A percentile compares a stretch with the other conserved stretches of the same genome.
phyloP scores from a whole-genome alignment of 2,797 vertebrate genomes.

The Ispidina picta region DNA sequence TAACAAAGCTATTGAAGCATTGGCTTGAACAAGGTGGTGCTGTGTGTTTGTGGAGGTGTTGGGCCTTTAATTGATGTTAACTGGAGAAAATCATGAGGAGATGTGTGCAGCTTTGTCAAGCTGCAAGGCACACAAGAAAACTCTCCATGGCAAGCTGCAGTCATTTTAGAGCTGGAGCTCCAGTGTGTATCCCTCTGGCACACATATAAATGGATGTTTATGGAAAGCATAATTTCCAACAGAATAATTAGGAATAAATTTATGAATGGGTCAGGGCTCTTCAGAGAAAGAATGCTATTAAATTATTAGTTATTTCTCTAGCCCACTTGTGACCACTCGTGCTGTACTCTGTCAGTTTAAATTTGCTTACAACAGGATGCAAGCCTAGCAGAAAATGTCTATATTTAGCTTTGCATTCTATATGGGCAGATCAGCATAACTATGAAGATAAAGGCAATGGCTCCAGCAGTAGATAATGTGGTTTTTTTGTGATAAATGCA shows the following conservation, averaged over 20 bases:
- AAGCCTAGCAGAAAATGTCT: background rate
- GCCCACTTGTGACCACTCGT: background rate
- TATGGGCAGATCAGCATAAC: background rate
- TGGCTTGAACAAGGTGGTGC: background rate
- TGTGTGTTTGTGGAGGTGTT: fast-evolving
- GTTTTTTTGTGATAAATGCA: background rate
- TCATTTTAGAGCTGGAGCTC: background rate
- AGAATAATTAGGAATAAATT: background rate
- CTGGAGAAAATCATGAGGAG: background rate
- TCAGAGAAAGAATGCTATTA: background rate
- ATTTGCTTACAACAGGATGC: background rate
- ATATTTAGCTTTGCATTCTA: background rate
- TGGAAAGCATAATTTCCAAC: background rate
- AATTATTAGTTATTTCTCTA: background rate
- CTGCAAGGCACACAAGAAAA: background rate
- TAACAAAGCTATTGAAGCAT: background rate
- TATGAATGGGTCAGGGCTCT: background rate
- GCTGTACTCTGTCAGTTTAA: background rate
- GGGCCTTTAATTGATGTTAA: background rate
- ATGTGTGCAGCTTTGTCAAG: fast-evolving
- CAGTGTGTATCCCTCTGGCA: background rate
- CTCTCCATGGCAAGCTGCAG: background rate
- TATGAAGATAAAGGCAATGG: conserved; percentile 1
- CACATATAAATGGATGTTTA: background rate
- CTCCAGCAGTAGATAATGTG: background rate